A percentile compares a stretch with the other conserved stretches of the same genome.
Conservation (phyloP, 2,797 vertebrate species). For the Schizopygopsis malacanthus region DNA sequence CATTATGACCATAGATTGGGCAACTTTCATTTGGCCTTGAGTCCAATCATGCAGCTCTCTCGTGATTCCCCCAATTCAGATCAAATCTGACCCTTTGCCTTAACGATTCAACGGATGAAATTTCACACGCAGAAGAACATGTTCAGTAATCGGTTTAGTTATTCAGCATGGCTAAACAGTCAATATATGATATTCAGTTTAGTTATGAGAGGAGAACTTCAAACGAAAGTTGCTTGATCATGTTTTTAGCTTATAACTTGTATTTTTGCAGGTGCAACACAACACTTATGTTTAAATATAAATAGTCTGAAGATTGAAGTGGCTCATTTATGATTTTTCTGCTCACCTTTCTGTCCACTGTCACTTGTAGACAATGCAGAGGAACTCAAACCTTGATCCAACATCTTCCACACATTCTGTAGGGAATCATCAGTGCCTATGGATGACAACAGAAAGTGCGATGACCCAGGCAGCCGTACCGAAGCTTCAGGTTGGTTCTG, state of each 20-base stretch:
- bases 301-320: neutral
- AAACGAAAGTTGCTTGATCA: too few species aligned
- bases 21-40: conserved; percentile 52
- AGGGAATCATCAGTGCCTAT: conserved; percentile 72
- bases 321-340: neutral
- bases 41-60: conserved; percentile 19
- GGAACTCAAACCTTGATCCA: conserved; percentile 79
- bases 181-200: neutral
- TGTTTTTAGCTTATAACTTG: neutral
- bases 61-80: conserved; percentile 10
- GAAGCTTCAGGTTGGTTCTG: conserved; percentile 50
- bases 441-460: conserved; percentile 66
- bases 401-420: conserved; percentile 80
- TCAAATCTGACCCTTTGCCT: conserved; percentile 36
- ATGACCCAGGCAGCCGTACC: conserved; percentile 39
- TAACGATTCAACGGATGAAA: conserved; percentile 6
- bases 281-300: neutral
- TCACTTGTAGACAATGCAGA: conserved; percentile 69
- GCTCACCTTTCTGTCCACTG: conserved; percentile 66
- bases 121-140: neutral
- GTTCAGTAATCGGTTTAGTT: neutral
- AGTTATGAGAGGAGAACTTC: neutral
- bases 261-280: neutral
- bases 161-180: conserved; percentile 11
- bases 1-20: conserved; percentile 53